These are phyloP conservation scores for Melanogrammus aeglefinus DNA, from an alignment of 2,797 vertebrate genomes.

Conservation along the genomic window DNA sequence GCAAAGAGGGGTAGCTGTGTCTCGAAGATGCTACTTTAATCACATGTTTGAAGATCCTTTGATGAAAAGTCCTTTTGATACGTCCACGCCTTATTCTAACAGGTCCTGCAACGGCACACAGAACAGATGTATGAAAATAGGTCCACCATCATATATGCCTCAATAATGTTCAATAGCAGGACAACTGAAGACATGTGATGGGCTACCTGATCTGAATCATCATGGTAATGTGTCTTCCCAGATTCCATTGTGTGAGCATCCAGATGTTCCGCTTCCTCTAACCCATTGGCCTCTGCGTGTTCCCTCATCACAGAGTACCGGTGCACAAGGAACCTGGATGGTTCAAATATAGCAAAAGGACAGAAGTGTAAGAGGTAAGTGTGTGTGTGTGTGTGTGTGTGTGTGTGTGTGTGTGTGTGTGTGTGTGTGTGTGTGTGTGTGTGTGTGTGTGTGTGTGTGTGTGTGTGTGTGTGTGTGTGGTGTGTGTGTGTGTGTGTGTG, in stretches of 20 bases:
- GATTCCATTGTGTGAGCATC: constrained; percentile 68
- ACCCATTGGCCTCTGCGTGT: constrained; percentile 80
- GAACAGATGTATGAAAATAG: neutral
- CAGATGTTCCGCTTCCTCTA: constrained; percentile 80
- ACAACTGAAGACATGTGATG: neutral
- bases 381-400: neutral
- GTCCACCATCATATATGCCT: neutral
- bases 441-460: too few species aligned
- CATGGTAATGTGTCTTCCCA: constrained; percentile 77
- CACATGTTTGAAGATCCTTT: constrained; percentile 34
- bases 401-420: too few species aligned
- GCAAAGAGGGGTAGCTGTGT: constrained; percentile 37
- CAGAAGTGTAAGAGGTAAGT: neutral
- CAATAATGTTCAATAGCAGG: neutral
- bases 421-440: too few species aligned
- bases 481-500: too few species aligned
- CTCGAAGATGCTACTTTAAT: constrained; percentile 21
- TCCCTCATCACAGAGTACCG: constrained; percentile 88
- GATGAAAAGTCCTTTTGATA: neutral
- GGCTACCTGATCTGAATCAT: constrained; percentile 91
- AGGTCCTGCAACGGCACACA: constrained; percentile 66
- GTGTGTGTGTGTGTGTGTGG: neutral
- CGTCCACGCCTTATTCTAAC: constrained; percentile 60
- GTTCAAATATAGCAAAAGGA: neutral
- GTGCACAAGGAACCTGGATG: constrained; percentile 87